Evolutionary conservation across 2,888 invertebrate species (phyloP), one percentile per base, ranked within the genome.

Genomic region (Sepioteuthis lessoniana): DNA sequence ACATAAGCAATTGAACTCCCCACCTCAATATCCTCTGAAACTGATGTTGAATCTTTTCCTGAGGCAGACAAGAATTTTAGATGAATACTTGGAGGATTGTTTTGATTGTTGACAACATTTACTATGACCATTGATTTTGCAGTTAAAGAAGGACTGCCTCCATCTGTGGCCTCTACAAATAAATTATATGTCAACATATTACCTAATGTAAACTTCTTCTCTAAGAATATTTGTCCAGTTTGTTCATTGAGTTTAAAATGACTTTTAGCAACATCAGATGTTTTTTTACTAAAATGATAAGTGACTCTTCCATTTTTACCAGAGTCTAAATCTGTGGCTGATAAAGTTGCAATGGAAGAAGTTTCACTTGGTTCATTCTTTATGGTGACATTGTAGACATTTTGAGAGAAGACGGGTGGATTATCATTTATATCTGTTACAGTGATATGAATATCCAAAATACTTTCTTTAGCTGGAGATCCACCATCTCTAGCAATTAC

Each of bases 51-150:
- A 76, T 95, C 93, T n/a, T 94, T 90, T 42, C 94, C 94, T 55
- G 94, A 95, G 19, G 94, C 94, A 35, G 95, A 94, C 31, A 95
- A 90, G 3, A 95, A 93, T 93, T 95, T 95, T 5, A 95, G 94
- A 92, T 95, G 93, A 55, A 96, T 95, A 60, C 98, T 98, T 0
- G 99, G 99, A 25, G 99, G 99, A 97, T 99, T 99, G 97, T 99
- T 99, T 97, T 99, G 99, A 97, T 99, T 99, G 94, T 97, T 97
- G 96, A 98, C 98, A 5, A 97, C 95, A 5, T 95, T 95, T 37
- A 97, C 96, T 1, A 95, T 95, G 46, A 96, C 95, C 0, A 95
- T 94, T 5, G 94, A 94, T n/a, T 95, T 95, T 1, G 95, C 95
- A 37, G 95, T 95, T 93, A 94, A 94, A 4, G 96, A 94, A 90